Conservation (phyloP, 2,888 invertebrate species). For the Luperina nickerlii region DNA sequence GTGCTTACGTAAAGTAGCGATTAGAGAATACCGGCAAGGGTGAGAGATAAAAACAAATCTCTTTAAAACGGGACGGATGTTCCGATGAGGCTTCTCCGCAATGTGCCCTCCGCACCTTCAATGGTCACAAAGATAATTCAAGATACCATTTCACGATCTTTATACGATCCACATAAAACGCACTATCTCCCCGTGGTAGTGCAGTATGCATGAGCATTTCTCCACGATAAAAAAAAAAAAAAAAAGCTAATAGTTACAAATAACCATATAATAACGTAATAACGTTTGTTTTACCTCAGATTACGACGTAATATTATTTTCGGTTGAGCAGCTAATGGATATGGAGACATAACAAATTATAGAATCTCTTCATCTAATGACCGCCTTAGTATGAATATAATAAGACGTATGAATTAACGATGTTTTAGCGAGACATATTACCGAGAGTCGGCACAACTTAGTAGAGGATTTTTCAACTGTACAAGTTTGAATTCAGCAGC, state of each 20-base stretch:
- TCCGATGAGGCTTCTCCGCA: slow-evolving; percentile 66
- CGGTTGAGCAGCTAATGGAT: slow-evolving; percentile 45
- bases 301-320: slow-evolving; percentile 38
- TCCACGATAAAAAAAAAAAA: too few species aligned
- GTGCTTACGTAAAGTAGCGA: slow-evolving; percentile 52
- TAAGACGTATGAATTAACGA: slow-evolving; percentile 49
- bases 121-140: slow-evolving; percentile 62
- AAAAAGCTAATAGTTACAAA: slow-evolving; percentile 35
- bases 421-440: slow-evolving; percentile 46
- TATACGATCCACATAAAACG: slow-evolving; percentile 54
- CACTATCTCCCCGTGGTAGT: too few species aligned
- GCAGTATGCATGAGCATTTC: too few species aligned
- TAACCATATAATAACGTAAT: slow-evolving; percentile 22
- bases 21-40: slow-evolving; percentile 63
- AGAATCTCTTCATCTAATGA: slow-evolving; percentile 34
- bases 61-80: slow-evolving; percentile 70
- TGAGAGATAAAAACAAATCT: slow-evolving; percentile 67
- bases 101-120: slow-evolving; percentile 50
- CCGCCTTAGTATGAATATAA: slow-evolving; percentile 36
- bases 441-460: slow-evolving; percentile 14
- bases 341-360: slow-evolving; percentile 56
- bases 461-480: slow-evolving; percentile 4
- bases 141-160: slow-evolving; percentile 38
- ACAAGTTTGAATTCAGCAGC: slow-evolving; percentile 65
- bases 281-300: slow-evolving; percentile 37